A percentile compares a stretch with the other conserved stretches of the same genome.
These are phyloP conservation scores for Drosophila repleta DNA, from an alignment of 1,140 invertebrate genomes.

Conservation along the genomic window DNA sequence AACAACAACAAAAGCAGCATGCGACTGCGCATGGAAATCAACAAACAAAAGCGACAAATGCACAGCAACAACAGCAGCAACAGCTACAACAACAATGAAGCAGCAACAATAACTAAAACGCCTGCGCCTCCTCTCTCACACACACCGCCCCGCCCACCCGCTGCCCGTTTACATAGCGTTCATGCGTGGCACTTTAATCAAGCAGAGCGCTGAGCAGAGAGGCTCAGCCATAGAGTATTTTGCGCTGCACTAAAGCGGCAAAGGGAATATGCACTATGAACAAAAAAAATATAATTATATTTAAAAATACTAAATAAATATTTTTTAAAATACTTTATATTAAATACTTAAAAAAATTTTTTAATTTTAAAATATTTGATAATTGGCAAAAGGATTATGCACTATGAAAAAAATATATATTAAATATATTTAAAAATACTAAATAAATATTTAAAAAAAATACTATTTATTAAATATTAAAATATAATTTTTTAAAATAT, in stretches of 20 bases:
- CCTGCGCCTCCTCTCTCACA: conserved; percentile 16
- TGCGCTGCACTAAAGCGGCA: conserved; percentile 2
- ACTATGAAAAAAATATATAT: not conserved
- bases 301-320: not conserved
- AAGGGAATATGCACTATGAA: not conserved
- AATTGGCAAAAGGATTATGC: not conserved
- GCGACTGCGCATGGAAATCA: conserved; percentile 45
- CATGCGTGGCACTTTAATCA: conserved; percentile 52
- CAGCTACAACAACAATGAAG: conserved; percentile 16
- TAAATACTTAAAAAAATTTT: too few relatives aligned
- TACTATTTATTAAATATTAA: too few relatives aligned
- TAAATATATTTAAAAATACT: too few relatives aligned
- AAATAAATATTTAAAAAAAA: too few relatives aligned
- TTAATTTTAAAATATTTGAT: too few relatives aligned
- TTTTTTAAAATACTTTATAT: too few relatives aligned
- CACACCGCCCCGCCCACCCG: conserved; percentile 11
- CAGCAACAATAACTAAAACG: conserved; percentile 27
- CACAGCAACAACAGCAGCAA: conserved; percentile 34
- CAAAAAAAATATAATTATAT: too few relatives aligned
- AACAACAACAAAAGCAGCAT: conserved; percentile 52
- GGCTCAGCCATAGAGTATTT: conserved; percentile 20
- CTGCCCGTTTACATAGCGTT: conserved; percentile 13
- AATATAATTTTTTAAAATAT: too few relatives aligned
- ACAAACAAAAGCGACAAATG: conserved; percentile 71
- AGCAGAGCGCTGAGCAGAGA: conserved; percentile 53